Conservation (phyloP, 2,113 vertebrate genomes). For the Morone saxatilis region DNA sequence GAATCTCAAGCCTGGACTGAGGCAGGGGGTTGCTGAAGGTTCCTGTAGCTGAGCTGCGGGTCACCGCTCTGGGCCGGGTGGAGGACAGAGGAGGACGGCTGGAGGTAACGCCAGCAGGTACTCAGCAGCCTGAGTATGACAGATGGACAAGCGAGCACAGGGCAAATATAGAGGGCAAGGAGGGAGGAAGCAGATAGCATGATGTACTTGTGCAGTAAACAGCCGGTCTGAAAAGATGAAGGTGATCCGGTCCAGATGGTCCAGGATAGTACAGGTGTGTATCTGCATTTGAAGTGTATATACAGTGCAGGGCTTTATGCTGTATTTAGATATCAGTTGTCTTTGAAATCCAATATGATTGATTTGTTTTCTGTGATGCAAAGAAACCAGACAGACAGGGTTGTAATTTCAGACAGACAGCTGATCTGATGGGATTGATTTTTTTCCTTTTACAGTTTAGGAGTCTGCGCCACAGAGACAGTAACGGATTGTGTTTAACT, state of each 20-base stretch:
- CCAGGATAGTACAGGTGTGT: neutral
- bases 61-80: constrained; percentile 1
- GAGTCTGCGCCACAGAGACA: neutral
- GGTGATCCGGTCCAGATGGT: constrained; percentile 62
- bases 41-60: constrained; percentile 28
- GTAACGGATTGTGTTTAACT: neutral
- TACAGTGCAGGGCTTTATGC: neutral
- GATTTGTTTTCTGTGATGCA: constrained; percentile 49
- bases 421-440: constrained; percentile 37
- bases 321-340: constrained; percentile 29
- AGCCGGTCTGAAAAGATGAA: constrained; percentile 36
- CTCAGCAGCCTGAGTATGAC: constrained; percentile 29
- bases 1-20: neutral
- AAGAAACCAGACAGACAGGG: constrained; percentile 31
- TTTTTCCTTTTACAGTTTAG: neutral
- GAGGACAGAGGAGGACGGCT: constrained; percentile 39
- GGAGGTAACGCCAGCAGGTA: constrained; percentile 38
- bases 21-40: constrained; percentile 10
- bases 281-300: constrained; percentile 1
- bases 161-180: constrained; percentile 30
- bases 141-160: constrained; percentile 54
- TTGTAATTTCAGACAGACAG: constrained; percentile 45
- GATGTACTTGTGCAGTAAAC: constrained; percentile 27
- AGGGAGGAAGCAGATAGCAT: constrained; percentile 18
- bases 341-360: constrained; percentile 19